Base-by-base conservation (phyloP, 2,113 vertebrate genomes). In the Propithecus coquereli region DNA sequence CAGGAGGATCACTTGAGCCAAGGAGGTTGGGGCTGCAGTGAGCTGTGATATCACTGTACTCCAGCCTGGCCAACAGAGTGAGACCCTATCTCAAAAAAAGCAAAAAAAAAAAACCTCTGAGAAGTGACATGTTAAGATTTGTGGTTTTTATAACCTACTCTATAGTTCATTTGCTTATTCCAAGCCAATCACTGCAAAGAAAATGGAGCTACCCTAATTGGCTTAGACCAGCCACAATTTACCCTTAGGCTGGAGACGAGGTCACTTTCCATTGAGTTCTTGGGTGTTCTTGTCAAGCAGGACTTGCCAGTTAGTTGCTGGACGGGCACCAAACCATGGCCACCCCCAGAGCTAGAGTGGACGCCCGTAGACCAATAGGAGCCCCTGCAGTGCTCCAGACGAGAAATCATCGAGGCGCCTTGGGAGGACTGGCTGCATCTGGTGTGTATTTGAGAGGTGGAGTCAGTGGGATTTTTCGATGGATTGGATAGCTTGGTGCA, bases 251-350 rank as follows among this genome's bases (percentile, higher is more conserved):
- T 37, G 40, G 68, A 40, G 18, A 11, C 23, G 5, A 30, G 1
- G 37, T 45, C 70, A 52, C 63, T n/a, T 25, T 52, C 54, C 37
- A 40, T 61, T 59, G 43, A 50, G 43, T 63, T 59, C 3, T 45
- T 47, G 40, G 30, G 16, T 40, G 6, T 43, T 68, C 54, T 84
- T 50, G 47, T n/a, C 9, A 2, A 61, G 68, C 45, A 79, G 30
- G 52, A 17, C 20, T 66, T 2, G 16, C 10, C 6, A 5, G 2
- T 4, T n/a, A 22, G 27, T 17, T 50, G 17, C 73, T 9, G 0
- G 6, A 10, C 6, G 16, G 23, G 17, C 25, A 54, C 65, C 77
- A 79, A 59, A 52, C 45, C 22, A 22, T 13, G 6, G 2, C 27
- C 59, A 8, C 2, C 76, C 1, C 30, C 87, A 70, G 65, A 77